phyloP scores from a whole-genome alignment of 2,888 invertebrate species.

The Pyrgus malvae region DNA sequence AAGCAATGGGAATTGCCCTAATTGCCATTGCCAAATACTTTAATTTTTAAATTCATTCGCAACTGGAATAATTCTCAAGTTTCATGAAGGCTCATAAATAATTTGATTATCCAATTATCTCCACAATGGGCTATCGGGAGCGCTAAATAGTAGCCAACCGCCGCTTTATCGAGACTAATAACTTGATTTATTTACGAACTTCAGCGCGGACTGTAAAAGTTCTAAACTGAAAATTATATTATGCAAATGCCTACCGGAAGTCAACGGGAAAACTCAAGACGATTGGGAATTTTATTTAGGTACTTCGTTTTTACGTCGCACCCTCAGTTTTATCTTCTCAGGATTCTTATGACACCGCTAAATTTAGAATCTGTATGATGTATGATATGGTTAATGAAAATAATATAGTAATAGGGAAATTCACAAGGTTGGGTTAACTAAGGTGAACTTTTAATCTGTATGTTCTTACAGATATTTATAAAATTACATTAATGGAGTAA shows the following conservation, averaged over 20 bases:
- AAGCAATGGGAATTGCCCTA: no score
- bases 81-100: neutral
- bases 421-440: no score
- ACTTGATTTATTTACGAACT: constrained; percentile 11
- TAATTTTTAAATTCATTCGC: no score
- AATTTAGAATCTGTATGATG: no score
- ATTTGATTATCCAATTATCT: neutral
- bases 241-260: constrained; percentile 15
- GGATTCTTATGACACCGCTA: no score
- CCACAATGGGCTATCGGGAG: neutral
- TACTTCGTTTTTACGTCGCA: neutral
- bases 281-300: constrained; percentile 5
- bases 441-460: no score
- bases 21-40: no score
- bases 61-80: neutral
- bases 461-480: no score
- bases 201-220: constrained; percentile 2
- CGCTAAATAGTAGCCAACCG: neutral
- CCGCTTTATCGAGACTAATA: constrained; percentile 9
- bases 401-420: no score
- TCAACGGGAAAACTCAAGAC: constrained; percentile 3
- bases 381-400: no score
- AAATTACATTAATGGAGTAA: no score
- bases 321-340: no score
- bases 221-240: constrained; percentile 10